A percentile compares a stretch with the other conserved stretches of the same genome.
Evolutionary conservation across 2,797 vertebrate species (phyloP).

Genomic region (Rhinatrema bivittatum): DNA sequence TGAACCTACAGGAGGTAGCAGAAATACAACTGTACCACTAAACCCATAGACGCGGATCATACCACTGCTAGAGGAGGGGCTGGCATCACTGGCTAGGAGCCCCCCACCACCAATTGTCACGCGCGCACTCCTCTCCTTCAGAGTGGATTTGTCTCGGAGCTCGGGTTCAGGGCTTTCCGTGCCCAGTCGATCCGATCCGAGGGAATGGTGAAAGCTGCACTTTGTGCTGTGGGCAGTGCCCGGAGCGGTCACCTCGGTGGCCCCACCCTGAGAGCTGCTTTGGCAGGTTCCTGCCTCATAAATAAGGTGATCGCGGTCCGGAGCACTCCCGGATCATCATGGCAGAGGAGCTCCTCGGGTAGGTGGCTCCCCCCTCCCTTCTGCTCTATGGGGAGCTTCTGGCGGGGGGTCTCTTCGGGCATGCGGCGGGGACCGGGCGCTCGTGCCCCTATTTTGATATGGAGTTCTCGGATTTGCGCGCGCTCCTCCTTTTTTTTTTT

Average conservation of each 20-base stretch:
- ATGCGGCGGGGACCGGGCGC: too few species aligned
- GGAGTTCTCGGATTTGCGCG: too few species aligned
- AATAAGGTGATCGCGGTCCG: too few species aligned
- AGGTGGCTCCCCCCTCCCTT: too few species aligned
- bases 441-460: too few species aligned
- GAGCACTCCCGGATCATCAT: too few species aligned
- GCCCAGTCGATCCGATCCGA: neutral
- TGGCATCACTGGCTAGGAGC: slow-evolving; percentile 17
- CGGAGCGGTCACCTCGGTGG: neutral
- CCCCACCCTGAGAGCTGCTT: neutral
- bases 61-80: slow-evolving; percentile 9
- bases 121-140: neutral
- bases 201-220: neutral
- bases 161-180: neutral
- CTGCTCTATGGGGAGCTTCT: too few species aligned
- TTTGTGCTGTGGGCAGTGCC: neutral
- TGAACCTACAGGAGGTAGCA: slow-evolving; percentile 2
- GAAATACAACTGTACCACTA: slow-evolving; percentile 2
- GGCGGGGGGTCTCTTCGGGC: too few species aligned
- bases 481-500: too few species aligned
- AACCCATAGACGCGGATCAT: slow-evolving; percentile 8
- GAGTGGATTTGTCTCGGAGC: neutral
- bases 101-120: too few species aligned
- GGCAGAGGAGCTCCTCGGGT: too few species aligned
- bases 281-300: slow-evolving; percentile 5